Evolutionary conservation across 2,888 invertebrate species (phyloP), one percentile per base, ranked within the genome.

Genomic region (Pterostichus madidus): DNA sequence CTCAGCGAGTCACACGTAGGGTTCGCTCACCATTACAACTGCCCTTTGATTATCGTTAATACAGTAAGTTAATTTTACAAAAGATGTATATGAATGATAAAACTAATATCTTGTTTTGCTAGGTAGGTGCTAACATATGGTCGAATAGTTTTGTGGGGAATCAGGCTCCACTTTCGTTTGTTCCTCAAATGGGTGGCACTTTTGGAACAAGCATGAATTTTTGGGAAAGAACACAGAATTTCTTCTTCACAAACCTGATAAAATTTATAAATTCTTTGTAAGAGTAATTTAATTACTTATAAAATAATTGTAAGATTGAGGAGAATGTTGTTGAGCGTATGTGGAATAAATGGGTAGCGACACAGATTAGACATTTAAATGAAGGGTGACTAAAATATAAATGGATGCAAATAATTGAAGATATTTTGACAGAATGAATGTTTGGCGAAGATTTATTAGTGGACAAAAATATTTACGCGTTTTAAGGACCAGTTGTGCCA

Each of bases 181-280:
- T 91, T 44, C 91, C 92, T 0, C 90, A 92, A 78, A 88, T 90
- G 83, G 85, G 90, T 76, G 87, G 89, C 2, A 90, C 87, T 80
- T 86, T 89, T 46, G 89, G 91, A 31, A 24, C 24, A 24, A 87
- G 87, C 49, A 91, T 92, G 88, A 91, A 88, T 49, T 93, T 94
- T 84, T 87, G 88, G 86, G 90, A 92, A 85, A 88, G 94, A 85
- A 49, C 93, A 0, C 87, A 89, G 13, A 94, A 94, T 86, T 88
- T 91, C 0, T 89, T 90, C 0, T 73, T 85, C 6, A 24, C 31
- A 24, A 24, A 61, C 13, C 15, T 31, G 13, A 49, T 79, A 13
- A 8, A 49, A 7, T 1, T 64, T 6, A n/a, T 44, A 44, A 31
- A 31, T 13, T n/a, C 32, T 64, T 0, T 46, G 61, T 79, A 59